A percentile compares a stretch with the other conserved stretches of the same genome.
These are phyloP conservation scores for Hirtodrosophila duncani DNA, from an alignment of 2,888 invertebrate genomes.

Conservation along the genomic window DNA sequence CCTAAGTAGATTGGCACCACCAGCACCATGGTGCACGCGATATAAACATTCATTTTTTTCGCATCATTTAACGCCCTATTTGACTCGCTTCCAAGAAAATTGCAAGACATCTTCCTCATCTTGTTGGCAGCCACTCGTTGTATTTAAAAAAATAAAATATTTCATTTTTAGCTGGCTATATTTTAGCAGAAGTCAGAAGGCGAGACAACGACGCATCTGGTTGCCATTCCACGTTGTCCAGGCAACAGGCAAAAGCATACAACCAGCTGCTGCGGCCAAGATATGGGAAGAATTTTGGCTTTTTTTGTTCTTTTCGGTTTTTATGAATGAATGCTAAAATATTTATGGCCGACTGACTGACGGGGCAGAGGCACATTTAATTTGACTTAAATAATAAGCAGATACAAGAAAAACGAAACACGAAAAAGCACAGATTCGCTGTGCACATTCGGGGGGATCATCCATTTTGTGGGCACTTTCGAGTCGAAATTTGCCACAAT, in stretches of 20 bases:
- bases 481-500: constrained; percentile 38
- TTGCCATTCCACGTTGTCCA: constrained; percentile 44
- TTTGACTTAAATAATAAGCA: constrained; percentile 68
- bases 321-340: constrained; percentile 61
- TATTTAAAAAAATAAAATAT: constrained; percentile 39
- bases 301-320: constrained; percentile 24
- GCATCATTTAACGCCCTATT: constrained; percentile 37
- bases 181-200: constrained; percentile 10
- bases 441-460: too few relatives aligned
- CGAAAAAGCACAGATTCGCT: too few relatives aligned
- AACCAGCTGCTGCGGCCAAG: constrained; percentile 49
- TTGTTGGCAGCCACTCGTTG: constrained; percentile 43
- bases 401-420: constrained; percentile 21
- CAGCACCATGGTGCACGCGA: constrained; percentile 1
- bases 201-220: constrained; percentile 44
- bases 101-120: constrained; percentile 32
- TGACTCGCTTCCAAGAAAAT: constrained; percentile 30
- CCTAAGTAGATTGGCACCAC: too few relatives aligned
- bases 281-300: constrained; percentile 33
- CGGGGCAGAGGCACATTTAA: constrained; percentile 48
- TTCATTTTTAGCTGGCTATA: constrained; percentile 42
- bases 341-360: constrained; percentile 55
- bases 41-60: constrained; percentile 30
- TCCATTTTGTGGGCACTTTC: constrained; percentile 35
- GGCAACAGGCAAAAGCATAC: too few relatives aligned